Conservation (phyloP, 2,888 invertebrate genomes). For the Fabriciana adippe region DNA sequence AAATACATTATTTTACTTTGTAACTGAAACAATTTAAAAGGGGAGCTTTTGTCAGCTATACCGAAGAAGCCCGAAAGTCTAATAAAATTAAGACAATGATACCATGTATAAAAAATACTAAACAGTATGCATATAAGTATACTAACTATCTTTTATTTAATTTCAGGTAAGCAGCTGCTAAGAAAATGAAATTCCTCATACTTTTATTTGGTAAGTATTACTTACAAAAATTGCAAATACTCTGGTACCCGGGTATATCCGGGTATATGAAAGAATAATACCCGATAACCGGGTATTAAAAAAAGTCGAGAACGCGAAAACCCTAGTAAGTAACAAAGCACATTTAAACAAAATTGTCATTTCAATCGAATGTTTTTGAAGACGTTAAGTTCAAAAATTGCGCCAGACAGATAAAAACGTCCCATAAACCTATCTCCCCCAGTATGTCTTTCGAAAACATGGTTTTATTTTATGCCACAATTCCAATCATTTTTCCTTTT, state of each 20-base stretch:
- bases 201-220: background rate
- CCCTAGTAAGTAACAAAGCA: background rate
- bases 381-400: background rate
- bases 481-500: slow-evolving; percentile 31
- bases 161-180: slow-evolving; percentile 18
- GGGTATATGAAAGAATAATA: too few relatives aligned
- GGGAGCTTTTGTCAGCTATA: too few relatives aligned
- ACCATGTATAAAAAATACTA: background rate
- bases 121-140: background rate
- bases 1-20: too few relatives aligned
- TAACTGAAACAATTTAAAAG: too few relatives aligned
- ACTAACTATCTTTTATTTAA: background rate
- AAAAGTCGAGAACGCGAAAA: too few relatives aligned
- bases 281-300: too few relatives aligned
- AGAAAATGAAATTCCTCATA: background rate
- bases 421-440: slow-evolving; percentile 23
- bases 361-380: background rate
- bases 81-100: too few relatives aligned
- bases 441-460: slow-evolving; percentile 14
- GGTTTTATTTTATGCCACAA: slow-evolving; percentile 31
- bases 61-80: too few relatives aligned
- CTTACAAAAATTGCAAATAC: too few relatives aligned
- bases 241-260: too few relatives aligned
- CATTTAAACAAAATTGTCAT: too few relatives aligned
- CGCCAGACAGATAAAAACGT: slow-evolving; percentile 17